Evolutionary conservation across 30 jellyfish, hydroid and myxozoan species (phyloP).

Genomic region (Chironex yamaguchii): DNA sequence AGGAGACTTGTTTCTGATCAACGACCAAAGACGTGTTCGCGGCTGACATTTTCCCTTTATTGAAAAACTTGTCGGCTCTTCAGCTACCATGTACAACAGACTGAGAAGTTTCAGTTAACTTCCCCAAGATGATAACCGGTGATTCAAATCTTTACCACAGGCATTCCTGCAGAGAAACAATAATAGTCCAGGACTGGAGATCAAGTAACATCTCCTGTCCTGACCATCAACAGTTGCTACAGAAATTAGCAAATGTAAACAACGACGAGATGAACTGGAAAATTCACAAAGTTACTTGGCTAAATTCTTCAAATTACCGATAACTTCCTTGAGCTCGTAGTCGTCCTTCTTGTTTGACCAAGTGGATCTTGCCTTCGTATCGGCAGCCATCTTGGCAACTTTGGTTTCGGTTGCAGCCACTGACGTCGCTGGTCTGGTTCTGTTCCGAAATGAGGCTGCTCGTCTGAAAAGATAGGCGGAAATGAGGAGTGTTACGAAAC

Average conservation of each 20-base stretch:
- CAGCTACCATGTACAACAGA: too few relatives aligned
- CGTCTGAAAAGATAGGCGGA: background rate
- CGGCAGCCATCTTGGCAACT: background rate
- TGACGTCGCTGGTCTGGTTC: background rate
- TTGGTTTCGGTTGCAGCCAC: background rate
- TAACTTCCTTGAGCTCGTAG: conserved; percentile 87
- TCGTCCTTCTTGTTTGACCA: conserved; percentile 94
- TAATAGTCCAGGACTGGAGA: too few relatives aligned
- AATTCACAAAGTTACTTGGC: background rate
- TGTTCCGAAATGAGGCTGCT: background rate
- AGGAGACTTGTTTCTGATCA: too few relatives aligned
- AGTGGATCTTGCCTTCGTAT: conserved; percentile 58
- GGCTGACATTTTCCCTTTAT: too few relatives aligned
- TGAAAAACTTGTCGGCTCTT: too few relatives aligned
- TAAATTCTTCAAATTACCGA: conserved; percentile 44
- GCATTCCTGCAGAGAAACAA: background rate
- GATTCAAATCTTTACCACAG: background rate
- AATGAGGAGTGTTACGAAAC: too few relatives aligned
- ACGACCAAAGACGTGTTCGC: too few relatives aligned
- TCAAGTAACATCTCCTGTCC: too few relatives aligned
- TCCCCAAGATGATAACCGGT: too few relatives aligned
- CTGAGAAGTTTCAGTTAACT: too few relatives aligned
- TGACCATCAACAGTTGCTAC: too few relatives aligned
- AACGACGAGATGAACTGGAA: background rate
- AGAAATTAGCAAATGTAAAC: background rate